phyloP scores from a whole-genome alignment of 1,140 invertebrate species.

The Solen grandis region DNA sequence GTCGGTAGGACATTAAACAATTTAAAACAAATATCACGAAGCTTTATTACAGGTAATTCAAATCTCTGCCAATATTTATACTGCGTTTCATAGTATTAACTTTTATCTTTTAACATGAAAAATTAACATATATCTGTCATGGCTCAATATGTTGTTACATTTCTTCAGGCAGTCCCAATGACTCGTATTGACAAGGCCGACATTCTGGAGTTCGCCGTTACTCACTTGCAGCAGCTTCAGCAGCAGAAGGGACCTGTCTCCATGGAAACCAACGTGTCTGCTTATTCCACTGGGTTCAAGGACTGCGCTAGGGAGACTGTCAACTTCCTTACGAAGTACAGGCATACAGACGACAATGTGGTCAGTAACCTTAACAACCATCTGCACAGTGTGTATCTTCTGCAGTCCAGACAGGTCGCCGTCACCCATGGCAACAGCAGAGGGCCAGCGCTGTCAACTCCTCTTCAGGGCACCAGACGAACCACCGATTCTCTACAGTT shows the following conservation, averaged over 20 bases:
- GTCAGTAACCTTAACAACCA: constrained; percentile 5
- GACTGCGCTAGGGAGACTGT: constrained; percentile 25
- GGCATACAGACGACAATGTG: neutral
- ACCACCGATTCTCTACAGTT: no score
- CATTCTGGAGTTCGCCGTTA: constrained; percentile 21
- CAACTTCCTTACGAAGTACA: neutral
- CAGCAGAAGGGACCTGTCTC: constrained; percentile 7
- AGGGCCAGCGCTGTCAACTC: no score
- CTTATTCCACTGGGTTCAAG: constrained; percentile 1
- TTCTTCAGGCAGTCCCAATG: constrained; percentile 29
- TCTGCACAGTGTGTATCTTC: constrained; percentile 9
- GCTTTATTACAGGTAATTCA: no score
- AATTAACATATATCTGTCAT: neutral
- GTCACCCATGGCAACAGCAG: no score
- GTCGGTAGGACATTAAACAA: no score
- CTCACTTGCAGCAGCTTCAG: constrained; percentile 24
- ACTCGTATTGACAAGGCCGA: constrained; percentile 37
- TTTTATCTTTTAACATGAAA: neutral
- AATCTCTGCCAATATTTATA: no score
- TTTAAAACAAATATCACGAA: no score
- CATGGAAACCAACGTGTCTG: constrained; percentile 1
- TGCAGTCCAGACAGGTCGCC: no score
- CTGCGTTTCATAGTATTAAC: no score
- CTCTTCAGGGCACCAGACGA: no score
- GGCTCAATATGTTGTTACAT: neutral